Percentiles rank a stretch among this genome's conserved stretches.
These are phyloP conservation scores for Peromyscus attwateri DNA, from an alignment of 2,797 vertebrate genomes.

Conservation along the genomic window DNA sequence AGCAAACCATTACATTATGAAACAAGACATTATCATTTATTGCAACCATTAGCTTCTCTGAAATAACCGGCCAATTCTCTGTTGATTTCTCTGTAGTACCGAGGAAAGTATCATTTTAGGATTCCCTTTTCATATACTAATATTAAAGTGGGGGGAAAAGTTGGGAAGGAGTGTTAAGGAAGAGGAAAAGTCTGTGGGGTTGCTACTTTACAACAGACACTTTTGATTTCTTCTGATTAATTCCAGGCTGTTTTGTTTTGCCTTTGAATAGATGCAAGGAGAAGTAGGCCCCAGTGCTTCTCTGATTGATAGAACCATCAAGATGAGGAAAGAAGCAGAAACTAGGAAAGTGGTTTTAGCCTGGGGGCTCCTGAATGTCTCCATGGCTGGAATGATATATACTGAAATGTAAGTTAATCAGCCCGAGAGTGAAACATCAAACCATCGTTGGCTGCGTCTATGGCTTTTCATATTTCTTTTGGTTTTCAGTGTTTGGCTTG, in stretches of 20 bases:
- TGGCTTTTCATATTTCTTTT: background rate
- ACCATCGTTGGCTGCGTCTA: background rate
- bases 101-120: background rate
- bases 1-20: background rate
- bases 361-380: conserved; percentile 96
- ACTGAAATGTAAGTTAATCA: conserved; percentile 93
- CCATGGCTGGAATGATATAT: conserved; percentile 97
- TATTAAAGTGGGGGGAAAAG: background rate
- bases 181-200: background rate
- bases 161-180: conserved; percentile 9
- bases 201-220: background rate
- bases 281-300: conserved; percentile 87
- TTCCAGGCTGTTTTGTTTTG: conserved; percentile 3
- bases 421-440: background rate
- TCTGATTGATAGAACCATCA: conserved; percentile 94
- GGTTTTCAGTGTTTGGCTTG: background rate
- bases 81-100: background rate
- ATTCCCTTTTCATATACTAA: background rate
- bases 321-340: conserved; percentile 95
- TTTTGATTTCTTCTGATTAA: background rate
- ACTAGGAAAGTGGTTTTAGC: conserved; percentile 94
- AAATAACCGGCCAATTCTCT: background rate
- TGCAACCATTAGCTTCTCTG: background rate
- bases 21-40: background rate
- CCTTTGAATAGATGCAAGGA: conserved; percentile 86